These are phyloP conservation scores for Bolinopsis microptera DNA, from an alignment of 37 sponge, comb jelly and placozoan species.

Conservation along the genomic window DNA sequence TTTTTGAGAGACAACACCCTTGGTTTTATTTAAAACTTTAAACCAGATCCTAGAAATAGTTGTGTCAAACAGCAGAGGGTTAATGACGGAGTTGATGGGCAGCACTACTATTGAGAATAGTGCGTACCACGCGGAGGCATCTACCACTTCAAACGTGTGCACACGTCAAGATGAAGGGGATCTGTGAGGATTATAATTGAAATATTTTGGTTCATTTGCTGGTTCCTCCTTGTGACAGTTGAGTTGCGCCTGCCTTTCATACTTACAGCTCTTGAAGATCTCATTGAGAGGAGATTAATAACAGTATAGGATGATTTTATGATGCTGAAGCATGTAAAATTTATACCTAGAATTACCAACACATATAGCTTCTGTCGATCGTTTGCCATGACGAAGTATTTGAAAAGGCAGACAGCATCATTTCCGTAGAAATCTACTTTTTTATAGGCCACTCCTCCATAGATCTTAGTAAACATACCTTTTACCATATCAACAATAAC, in stretches of 20 bases:
- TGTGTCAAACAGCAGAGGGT: neutral
- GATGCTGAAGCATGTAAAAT: neutral
- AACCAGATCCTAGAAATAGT: neutral
- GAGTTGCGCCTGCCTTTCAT: neutral
- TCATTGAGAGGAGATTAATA: neutral
- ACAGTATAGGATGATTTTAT: neutral
- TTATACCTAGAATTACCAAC: neutral
- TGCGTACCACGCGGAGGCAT: neutral
- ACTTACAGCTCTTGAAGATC: neutral
- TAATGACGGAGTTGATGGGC: neutral
- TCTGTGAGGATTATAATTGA: neutral
- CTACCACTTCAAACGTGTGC: neutral
- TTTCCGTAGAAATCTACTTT: slow-evolving; percentile 5
- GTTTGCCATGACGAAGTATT: neutral
- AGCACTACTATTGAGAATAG: neutral
- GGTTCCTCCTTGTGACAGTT: neutral
- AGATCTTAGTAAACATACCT: neutral
- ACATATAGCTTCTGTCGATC: neutral
- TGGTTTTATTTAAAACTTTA: neutral
- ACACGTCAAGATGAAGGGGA: neutral
- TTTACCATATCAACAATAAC: neutral
- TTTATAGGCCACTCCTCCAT: neutral
- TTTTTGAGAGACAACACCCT: neutral
- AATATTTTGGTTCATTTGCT: neutral
- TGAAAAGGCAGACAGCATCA: neutral